A percentile compares a stretch with the other conserved stretches of the same genome.
Evolutionary conservation across 2,113 vertebrate species (phyloP).

Genomic region (Pleuronectes platessa): DNA sequence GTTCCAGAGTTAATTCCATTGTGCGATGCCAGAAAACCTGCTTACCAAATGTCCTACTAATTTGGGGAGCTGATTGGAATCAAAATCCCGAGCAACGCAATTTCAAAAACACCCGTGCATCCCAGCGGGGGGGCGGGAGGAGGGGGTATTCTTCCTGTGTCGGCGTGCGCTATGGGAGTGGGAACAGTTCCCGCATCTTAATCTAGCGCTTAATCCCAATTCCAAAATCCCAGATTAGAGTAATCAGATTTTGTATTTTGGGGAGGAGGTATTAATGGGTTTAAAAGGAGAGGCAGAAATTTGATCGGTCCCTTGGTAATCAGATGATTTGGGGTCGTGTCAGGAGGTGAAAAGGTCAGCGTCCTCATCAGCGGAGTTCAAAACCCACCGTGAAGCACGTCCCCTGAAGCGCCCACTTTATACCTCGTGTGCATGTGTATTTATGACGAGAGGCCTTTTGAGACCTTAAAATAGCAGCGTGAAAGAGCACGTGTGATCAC

Average conservation of each 20-base stretch:
- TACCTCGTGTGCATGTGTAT: not conserved
- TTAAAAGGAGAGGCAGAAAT: conserved; percentile 24
- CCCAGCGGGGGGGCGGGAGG: too few species aligned
- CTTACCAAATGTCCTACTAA: conserved; percentile 37
- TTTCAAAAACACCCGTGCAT: not conserved
- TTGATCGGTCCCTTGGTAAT: conserved; percentile 10
- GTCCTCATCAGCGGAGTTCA: conserved; percentile 29
- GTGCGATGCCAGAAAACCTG: conserved; percentile 18
- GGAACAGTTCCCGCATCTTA: conserved; percentile 29
- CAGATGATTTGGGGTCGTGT: conserved; percentile 36
- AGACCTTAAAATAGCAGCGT: conserved; percentile 20
- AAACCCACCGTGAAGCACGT: not conserved
- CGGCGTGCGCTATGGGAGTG: not conserved
- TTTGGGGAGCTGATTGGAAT: conserved; percentile 20
- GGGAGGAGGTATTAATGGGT: conserved; percentile 38
- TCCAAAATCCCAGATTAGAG: conserved; percentile 51
- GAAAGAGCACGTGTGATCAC: conserved; percentile 12
- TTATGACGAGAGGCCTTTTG: conserved; percentile 14
- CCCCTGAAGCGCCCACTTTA: not conserved
- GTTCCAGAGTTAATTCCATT: conserved; percentile 43
- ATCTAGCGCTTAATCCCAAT: conserved; percentile 43
- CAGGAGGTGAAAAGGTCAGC: conserved; percentile 12
- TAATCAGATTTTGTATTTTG: conserved; percentile 48
- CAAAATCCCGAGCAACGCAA: conserved; percentile 22
- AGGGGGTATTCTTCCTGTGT: not conserved